Conservation (phyloP, 1,140 invertebrate genomes). For the Bicyclus anynana region DNA sequence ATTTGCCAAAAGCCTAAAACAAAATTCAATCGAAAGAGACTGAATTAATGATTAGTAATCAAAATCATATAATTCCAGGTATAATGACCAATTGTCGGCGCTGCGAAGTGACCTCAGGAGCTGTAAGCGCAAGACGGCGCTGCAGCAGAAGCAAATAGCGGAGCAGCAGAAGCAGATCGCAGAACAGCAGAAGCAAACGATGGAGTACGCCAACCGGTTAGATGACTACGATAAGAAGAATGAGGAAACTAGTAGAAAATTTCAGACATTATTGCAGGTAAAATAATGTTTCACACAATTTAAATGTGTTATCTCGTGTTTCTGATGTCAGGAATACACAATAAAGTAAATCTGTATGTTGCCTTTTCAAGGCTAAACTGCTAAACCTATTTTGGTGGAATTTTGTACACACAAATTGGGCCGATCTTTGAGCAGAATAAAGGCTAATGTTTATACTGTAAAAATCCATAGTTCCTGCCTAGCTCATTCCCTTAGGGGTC, state of each 20-base stretch:
- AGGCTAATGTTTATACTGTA: too few species aligned
- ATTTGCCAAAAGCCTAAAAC: too few species aligned
- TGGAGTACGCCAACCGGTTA: conserved; percentile 88
- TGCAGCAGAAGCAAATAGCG: conserved; percentile 89
- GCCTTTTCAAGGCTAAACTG: too few species aligned
- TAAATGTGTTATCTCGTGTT: too few species aligned
- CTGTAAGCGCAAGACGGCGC: conserved; percentile 87
- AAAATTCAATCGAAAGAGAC: too few species aligned
- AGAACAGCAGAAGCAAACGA: conserved; percentile 85
- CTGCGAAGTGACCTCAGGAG: conserved; percentile 85
- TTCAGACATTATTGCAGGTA: conserved; percentile 91
- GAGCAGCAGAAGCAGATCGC: conserved; percentile 88
- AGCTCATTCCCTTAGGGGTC: too few species aligned
- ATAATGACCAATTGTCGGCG: conserved; percentile 87
- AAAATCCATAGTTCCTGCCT: too few species aligned
- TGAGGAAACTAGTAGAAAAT: conserved; percentile 91
- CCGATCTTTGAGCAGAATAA: too few species aligned
- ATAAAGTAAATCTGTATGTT: too few species aligned
- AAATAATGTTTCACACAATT: conserved; percentile 8
- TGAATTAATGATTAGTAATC: background rate
- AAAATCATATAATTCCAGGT: conserved; percentile 57
- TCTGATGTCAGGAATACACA: too few species aligned
- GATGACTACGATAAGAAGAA: conserved; percentile 94
- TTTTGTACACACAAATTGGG: too few species aligned
- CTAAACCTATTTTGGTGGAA: too few species aligned